Evolutionary conservation across 2,888 invertebrate genomes (phyloP), one percentile per base, ranked within the genome.

Genomic region (Acanthoscelides obtectus): DNA sequence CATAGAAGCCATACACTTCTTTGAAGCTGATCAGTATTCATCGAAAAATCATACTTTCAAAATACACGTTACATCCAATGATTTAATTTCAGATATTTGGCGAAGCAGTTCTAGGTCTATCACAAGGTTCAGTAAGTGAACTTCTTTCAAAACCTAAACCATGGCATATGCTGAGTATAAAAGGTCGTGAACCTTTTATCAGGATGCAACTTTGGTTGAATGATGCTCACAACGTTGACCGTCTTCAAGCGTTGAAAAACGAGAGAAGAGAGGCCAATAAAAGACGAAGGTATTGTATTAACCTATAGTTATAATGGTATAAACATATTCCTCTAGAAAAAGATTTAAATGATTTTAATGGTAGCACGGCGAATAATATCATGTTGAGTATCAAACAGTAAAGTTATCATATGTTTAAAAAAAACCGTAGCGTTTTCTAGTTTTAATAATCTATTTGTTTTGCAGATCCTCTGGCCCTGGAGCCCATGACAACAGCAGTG

Each of bases 131-230:
- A 1, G 98, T 98, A 17, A 98, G 97, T 81, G 99, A 99, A 86
- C 88, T 99, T 75, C 89, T 99, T 6, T 97, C 98, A 74, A 98
- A 98, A 85, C 99, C 99, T 3, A 99, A 99, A 82, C 98, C 98
- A 0, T 99, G 99, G 98, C 97, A 97, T 84, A 97, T 98, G 97
- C 89, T 99, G 71, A 98, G 97, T 83, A 97, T 98, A 84, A 98
- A 98, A 85, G 99, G 99, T 0, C 89, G 98, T 27, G 99, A 99
- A 83, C 97, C 97, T 0, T 97, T 97, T 86, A 96, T 97, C 77
- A 89, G 97, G 70, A 97, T 97, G 97, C 98, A 98, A 83, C 86
- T 98, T 75, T 99, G 99, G 99, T 89, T 98, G 45, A 94, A 95
- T 80, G 98, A 99, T 83, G 93, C 97, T 12, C 94, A 96, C 84